A percentile compares a stretch with the other conserved stretches of the same genome.
phyloP scores from a whole-genome alignment of 2,888 invertebrate genomes.

The Cephalotes varians region DNA sequence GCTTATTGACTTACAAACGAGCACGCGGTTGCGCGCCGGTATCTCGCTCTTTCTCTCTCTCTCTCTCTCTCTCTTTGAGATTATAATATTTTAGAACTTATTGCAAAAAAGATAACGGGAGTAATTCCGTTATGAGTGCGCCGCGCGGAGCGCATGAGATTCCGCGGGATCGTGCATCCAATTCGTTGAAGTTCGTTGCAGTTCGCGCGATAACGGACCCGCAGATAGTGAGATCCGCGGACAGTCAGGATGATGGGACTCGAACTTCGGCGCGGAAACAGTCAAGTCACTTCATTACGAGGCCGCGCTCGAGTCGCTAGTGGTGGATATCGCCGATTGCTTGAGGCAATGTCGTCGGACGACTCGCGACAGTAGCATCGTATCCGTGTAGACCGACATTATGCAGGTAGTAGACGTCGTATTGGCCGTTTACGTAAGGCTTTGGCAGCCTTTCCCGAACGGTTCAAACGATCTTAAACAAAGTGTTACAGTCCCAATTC shows the following conservation, averaged over 20 bases:
- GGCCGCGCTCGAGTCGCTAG: neutral
- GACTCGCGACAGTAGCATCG: neutral
- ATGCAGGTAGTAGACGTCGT: conserved; percentile 36
- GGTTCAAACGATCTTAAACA: conserved; percentile 60
- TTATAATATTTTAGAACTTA: neutral
- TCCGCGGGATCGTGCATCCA: neutral
- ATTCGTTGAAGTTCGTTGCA: neutral
- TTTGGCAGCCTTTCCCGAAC: conserved; percentile 14
- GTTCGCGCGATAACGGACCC: neutral
- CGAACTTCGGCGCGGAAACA: neutral
- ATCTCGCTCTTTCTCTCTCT: neutral
- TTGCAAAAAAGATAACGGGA: neutral
- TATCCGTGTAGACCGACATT: neutral
- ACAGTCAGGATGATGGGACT: neutral
- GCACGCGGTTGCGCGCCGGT: conserved; percentile 15
- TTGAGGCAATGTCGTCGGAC: neutral
- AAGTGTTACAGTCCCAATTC: conserved; percentile 88
- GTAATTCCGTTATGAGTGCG: neutral
- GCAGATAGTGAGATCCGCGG: neutral
- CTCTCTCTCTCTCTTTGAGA: neutral
- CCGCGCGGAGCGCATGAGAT: neutral
- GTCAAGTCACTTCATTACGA: neutral
- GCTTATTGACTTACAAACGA: conserved; percentile 3
- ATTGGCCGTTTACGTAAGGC: neutral
- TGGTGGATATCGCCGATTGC: neutral